A percentile compares a stretch with the other conserved stretches of the same genome.
Evolutionary conservation across 1,140 invertebrate genomes (phyloP).

Genomic region (Musca vetustissima): DNA sequence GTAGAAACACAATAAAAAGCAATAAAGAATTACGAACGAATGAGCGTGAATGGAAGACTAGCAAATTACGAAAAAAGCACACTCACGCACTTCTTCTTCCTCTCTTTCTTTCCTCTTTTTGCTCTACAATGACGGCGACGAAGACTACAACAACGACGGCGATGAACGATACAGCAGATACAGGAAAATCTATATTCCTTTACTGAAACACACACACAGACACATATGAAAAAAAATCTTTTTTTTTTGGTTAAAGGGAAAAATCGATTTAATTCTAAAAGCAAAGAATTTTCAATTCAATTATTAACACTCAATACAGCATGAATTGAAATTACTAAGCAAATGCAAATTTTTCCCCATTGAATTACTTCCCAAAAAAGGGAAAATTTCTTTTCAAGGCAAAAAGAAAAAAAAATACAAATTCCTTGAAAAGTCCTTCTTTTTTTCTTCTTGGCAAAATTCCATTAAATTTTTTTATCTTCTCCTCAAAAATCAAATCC

Average conservation of each 20-base stretch:
- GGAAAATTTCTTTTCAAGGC: neutral
- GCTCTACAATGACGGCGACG: neutral
- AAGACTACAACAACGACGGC: neutral
- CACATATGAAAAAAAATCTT: neutral
- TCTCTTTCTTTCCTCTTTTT: too few relatives aligned
- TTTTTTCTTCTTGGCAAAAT: constrained; percentile 2
- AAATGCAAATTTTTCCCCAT: neutral
- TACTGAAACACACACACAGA: neutral
- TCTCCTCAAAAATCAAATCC: neutral
- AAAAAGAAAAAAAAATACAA: neutral
- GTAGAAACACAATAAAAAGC: neutral
- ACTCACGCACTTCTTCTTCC: constrained; percentile 8
- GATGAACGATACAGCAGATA: constrained; percentile 5
- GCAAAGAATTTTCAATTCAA: neutral
- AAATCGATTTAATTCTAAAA: constrained; percentile 12
- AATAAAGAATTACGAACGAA: neutral
- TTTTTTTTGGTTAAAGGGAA: constrained; percentile 1
- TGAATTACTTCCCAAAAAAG: neutral
- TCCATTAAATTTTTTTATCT: constrained; percentile 7
- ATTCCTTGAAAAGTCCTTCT: neutral
- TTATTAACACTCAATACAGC: too few relatives aligned
- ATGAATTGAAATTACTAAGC: neutral
- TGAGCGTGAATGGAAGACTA: neutral
- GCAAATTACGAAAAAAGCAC: neutral
- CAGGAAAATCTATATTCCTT: constrained; percentile 24